Evolutionary conservation across 2,113 vertebrate genomes (phyloP), one percentile per base, ranked within the genome.

Genomic region (Oncorhynchus kisutch): DNA sequence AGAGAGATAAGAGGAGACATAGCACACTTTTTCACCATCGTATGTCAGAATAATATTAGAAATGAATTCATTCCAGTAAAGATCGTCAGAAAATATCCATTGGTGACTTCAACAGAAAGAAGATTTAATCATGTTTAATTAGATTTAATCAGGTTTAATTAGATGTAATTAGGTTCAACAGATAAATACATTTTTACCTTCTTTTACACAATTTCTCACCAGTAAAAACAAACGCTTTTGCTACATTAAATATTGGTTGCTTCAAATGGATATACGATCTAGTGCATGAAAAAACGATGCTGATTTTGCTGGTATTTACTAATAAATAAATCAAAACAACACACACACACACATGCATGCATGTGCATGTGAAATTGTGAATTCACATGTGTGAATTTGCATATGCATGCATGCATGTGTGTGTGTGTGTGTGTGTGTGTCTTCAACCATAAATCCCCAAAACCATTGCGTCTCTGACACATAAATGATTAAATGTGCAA

Each of bases 401-500:
- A 45, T 45, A 39, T n/a, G n/a, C n/a, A n/a, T n/a, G n/a, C n/a
- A n/a, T n/a, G n/a, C n/a, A n/a, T 45, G 78, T 51, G 39, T 39
- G 39, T 9, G 39, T 39, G 39, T 45, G 39, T 45, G 39, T 45
- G 39, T 11, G 39, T 11, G 39, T 2, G 39, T 2, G 69, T 67
- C 54, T 51, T 82, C 67, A 67, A 76, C 79, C 78, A 75, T 71
- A 76, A 83, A 83, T 77, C 16, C 11, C 3, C 1, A 67, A 39
- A 79, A 62, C n/a, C 31, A 24, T 20, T 68, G 77, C 71, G 78
- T 85, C 82, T 85, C 70, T 80, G 79, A 16, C 22, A 73, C 79
- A 84, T 82, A 82, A 86, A 86, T 85, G 72, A 82, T 84, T 64
- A 73, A 64, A 74, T 76, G 80, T 80, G 73, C 39, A 45, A 45